Conservation (phyloP, 2,888 invertebrate species). For the Platycnemis pennipes region DNA sequence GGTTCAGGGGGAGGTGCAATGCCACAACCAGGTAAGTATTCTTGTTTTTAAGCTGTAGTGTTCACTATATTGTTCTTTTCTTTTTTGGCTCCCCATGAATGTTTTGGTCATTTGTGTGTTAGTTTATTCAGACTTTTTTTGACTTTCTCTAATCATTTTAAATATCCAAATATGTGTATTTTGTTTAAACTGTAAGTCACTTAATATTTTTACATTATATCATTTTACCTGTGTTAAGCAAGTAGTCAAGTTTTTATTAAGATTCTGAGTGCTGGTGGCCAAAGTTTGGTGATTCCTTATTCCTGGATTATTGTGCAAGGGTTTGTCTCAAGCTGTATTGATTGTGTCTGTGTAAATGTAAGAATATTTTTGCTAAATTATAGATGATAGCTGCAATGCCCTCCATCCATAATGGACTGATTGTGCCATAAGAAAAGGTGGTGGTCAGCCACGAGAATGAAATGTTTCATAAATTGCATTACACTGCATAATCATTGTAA, state of each 20-base stretch:
- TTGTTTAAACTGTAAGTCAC: not conserved
- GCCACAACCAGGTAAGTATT: slow-evolving; percentile 22
- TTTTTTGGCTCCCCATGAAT: not conserved
- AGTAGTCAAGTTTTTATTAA: no score
- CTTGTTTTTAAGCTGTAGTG: not conserved
- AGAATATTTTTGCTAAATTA: no score
- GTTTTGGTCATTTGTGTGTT: not conserved
- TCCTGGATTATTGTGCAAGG: not conserved
- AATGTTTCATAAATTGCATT: no score
- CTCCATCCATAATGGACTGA: no score
- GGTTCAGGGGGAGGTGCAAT: not conserved
- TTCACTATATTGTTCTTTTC: not conserved
- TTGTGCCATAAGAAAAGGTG: no score
- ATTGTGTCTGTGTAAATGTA: no score
- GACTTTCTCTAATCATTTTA: not conserved
- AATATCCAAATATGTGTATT: not conserved
- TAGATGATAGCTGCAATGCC: no score
- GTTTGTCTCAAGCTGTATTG: no score
- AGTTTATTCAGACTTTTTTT: not conserved
- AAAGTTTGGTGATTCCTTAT: not conserved
- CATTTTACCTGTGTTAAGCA: not conserved
- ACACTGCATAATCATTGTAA: no score
- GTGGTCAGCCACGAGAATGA: no score
- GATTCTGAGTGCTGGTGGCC: not conserved
- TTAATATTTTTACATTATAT: not conserved